A percentile compares a stretch with the other conserved stretches of the same genome.
Conservation (phyloP, 2,113 vertebrate genomes). For the Pterophyllum scalare region DNA sequence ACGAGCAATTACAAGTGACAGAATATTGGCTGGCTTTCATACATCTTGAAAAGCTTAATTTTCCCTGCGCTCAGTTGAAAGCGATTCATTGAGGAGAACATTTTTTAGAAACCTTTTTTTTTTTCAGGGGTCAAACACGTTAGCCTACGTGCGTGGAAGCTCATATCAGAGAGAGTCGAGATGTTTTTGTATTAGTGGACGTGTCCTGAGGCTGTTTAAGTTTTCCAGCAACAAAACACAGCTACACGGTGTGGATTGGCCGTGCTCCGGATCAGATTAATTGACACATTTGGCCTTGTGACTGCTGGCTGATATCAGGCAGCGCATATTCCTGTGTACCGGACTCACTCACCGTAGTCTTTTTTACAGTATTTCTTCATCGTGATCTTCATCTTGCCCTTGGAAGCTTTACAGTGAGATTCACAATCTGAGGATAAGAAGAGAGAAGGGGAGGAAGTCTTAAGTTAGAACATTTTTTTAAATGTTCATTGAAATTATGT, state of each 20-base stretch:
- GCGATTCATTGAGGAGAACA: neutral
- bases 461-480: conserved; percentile 1
- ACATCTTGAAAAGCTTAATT: conserved; percentile 23
- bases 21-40: neutral
- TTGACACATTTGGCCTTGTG: conserved; percentile 55
- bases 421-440: conserved; percentile 88
- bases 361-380: conserved; percentile 99
- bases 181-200: conserved; percentile 16
- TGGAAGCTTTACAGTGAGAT: conserved; percentile 97
- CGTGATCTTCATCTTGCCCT: conserved; percentile 99
- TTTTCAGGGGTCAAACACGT: conserved; percentile 1
- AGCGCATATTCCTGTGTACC: conserved; percentile 14
- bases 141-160: neutral
- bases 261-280: conserved; percentile 40
- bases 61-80: neutral
- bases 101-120: neutral
- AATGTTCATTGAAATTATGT: neutral
- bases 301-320: conserved; percentile 38
- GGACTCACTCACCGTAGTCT: conserved; percentile 91
- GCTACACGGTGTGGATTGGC: conserved; percentile 24
- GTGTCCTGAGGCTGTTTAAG: conserved; percentile 31
- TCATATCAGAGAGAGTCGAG: conserved; percentile 5
- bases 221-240: conserved; percentile 47
- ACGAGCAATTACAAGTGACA: neutral
- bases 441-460: conserved; percentile 31